Conservation (phyloP, 64 coral and sea anemone genomes). For the Stylophora pistillata region DNA sequence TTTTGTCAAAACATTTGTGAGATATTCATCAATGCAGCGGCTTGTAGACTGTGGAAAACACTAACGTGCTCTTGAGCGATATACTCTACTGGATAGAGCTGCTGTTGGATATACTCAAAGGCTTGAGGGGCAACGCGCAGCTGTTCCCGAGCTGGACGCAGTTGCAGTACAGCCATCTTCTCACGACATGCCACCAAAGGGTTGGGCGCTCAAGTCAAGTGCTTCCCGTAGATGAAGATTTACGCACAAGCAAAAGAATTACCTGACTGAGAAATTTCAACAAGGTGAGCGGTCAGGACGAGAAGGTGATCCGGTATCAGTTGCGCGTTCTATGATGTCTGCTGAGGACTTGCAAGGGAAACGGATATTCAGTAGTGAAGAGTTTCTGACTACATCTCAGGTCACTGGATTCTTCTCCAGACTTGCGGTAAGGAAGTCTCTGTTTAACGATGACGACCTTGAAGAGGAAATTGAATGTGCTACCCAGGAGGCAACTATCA, state of each 20-base stretch:
- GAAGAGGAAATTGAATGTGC: conserved; percentile 46
- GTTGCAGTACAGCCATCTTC: conserved; percentile 44
- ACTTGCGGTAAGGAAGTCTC: conserved; percentile 64
- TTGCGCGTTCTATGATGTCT: conserved; percentile 69
- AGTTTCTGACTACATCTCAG: no score
- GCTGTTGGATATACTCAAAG: conserved; percentile 54
- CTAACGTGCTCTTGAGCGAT: no score
- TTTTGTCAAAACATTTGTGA: no score
- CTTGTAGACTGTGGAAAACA: no score
- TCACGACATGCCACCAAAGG: conserved; percentile 35
- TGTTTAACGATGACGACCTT: no score
- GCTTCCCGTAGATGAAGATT: no score
- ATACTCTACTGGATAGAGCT: conserved; percentile 73
- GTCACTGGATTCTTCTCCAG: conserved; percentile 77
- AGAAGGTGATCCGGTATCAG: conserved; percentile 78
- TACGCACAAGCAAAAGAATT: no score
- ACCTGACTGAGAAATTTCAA: conserved; percentile 79
- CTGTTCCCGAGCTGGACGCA: conserved; percentile 27
- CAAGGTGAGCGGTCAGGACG: conserved; percentile 72
- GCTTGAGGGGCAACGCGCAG: conserved; percentile 66
- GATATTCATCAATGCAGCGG: no score
- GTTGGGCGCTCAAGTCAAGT: no score
- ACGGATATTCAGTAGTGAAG: no score
- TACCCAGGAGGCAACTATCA: conserved; percentile 61
- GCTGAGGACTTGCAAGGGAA: no score